Base-by-base conservation (phyloP, 2,113 vertebrate species). In the Tylochromis polylepis region DNA sequence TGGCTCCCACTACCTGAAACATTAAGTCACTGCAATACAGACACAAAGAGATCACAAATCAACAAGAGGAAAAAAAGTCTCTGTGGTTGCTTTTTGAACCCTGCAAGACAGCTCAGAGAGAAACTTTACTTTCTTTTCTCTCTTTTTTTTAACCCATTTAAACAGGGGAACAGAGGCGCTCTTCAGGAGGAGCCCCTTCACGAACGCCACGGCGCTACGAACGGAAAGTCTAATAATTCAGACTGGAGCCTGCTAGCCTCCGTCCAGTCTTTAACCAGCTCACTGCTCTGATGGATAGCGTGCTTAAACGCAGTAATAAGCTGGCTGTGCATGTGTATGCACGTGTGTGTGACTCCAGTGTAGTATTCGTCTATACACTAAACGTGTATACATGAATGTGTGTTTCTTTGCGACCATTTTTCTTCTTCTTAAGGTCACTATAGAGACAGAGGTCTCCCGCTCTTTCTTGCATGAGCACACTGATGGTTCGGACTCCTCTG, bases 231-330 rank as follows among this genome's bases (percentile, higher is more conserved):
- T 46, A 72, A 93, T 95, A 91, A 94, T 81, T 95, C 91, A 92
- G 80, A 59, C 86, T 87, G 86, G 85, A 91, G 87, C 83, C 75
- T 89, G 88, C 85, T 93, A 89, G 91, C 86, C 88, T 93, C 87
- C 85, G 84, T 91, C 90, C 85, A 88, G 82, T 70, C 81, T 85
- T 59, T 79, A 85, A 88, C 85, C 87, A 85, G 89, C 88, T 79
- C 92, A 22, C 87, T 36, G 24, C 79, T 77, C 86, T 92, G 94
- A 95, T 94, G 88, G 85, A 95, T 95, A 43, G 89, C 82, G 53
- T 60, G 79, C 72, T 89, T 85, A 87, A 20, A 80, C 85, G 81
- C 60, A 93, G 75, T 86, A 91, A 92, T 93, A 89, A 87, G 87
- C 70, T 72, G 67, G 27, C 12, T 75, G 60, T 8, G 83, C 62